Evolutionary conservation across 2,113 vertebrate genomes (phyloP).

Genomic region (Aix galericulata): DNA sequence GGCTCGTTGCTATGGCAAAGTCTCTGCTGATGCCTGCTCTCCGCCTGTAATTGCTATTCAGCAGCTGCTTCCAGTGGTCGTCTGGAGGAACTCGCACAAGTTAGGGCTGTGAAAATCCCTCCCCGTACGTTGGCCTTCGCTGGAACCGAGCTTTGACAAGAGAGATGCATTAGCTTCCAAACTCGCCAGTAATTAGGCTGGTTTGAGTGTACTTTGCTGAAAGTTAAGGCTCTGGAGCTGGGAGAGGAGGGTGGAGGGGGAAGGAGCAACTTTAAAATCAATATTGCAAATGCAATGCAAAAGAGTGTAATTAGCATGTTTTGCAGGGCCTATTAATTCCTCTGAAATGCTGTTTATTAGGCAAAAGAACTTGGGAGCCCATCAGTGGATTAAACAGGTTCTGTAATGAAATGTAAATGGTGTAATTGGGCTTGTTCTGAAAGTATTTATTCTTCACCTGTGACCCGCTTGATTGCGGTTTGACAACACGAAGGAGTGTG

Average conservation of each 20-base stretch:
- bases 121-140: not conserved
- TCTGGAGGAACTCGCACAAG: slow-evolving; percentile 42
- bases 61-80: slow-evolving; percentile 65
- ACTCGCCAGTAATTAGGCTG: slow-evolving; percentile 37
- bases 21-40: slow-evolving; percentile 54
- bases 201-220: slow-evolving; percentile 6
- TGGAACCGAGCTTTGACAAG: slow-evolving; percentile 16
- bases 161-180: slow-evolving; percentile 31
- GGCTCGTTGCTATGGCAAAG: slow-evolving; percentile 67
- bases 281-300: slow-evolving; percentile 68
- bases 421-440: slow-evolving; percentile 79
- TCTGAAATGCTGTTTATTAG: slow-evolving; percentile 72
- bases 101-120: not conserved
- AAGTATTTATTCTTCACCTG: slow-evolving; percentile 81
- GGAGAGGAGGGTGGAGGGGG: not conserved
- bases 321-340: slow-evolving; percentile 72
- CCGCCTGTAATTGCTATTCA: slow-evolving; percentile 69
- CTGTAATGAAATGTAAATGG: slow-evolving; percentile 80
- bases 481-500: slow-evolving; percentile 76
- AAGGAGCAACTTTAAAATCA: slow-evolving; percentile 60
- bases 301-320: slow-evolving; percentile 72
- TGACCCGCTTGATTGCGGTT: slow-evolving; percentile 76
- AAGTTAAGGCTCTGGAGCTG: slow-evolving; percentile 41
- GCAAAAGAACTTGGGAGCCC: slow-evolving; percentile 68
- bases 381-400: slow-evolving; percentile 73